Conservation (phyloP, 2,797 vertebrate species). For the Phrynocephalus guinanensis region DNA sequence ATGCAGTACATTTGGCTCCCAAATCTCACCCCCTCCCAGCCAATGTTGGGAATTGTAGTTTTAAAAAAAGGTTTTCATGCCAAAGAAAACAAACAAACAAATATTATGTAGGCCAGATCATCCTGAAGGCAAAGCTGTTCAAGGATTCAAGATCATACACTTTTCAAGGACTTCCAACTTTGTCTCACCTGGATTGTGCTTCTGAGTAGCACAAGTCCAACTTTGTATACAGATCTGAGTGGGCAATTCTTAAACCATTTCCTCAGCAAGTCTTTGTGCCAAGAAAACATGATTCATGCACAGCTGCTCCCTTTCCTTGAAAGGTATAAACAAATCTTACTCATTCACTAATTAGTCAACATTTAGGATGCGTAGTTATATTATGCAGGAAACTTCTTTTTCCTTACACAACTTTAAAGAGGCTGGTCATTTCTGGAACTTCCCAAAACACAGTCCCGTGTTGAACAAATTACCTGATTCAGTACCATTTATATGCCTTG, state of each 20-base stretch:
- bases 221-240: slow-evolving; percentile 44
- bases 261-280: slow-evolving; percentile 44
- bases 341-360: slow-evolving; percentile 34
- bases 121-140: background rate
- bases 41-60: background rate
- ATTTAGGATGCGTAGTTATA: slow-evolving; percentile 41
- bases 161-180: background rate
- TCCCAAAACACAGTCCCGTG: background rate
- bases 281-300: slow-evolving; percentile 22
- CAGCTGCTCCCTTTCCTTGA: slow-evolving; percentile 51
- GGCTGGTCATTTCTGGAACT: slow-evolving; percentile 4
- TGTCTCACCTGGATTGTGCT: slow-evolving; percentile 22
- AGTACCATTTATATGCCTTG: background rate
- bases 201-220: slow-evolving; percentile 14
- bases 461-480: background rate
- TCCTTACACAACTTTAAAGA: slow-evolving; percentile 35
- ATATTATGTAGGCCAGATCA: background rate
- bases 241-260: slow-evolving; percentile 25
- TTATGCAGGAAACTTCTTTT: slow-evolving; percentile 23
- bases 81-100: background rate
- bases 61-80: background rate
- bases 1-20: background rate
- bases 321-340: slow-evolving; percentile 36
- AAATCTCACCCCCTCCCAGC: too few species aligned
- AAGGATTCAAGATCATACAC: background rate